Evolutionary conservation across 2,113 vertebrate genomes (phyloP).

Genomic region (Lethenteron reissneri): DNA sequence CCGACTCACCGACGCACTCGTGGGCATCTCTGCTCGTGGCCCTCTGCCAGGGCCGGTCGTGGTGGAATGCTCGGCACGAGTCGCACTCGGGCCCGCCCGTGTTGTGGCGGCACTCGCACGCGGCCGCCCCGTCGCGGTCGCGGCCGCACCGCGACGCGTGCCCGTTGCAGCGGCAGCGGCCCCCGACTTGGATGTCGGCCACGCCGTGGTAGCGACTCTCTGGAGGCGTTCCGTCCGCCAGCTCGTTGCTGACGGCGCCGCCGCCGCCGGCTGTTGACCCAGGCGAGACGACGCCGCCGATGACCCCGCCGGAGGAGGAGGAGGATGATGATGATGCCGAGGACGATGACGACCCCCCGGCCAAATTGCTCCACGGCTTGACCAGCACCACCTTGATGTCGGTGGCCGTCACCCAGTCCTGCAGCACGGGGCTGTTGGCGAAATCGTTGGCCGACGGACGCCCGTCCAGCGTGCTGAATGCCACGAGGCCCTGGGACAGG

Average conservation of each 20-base stretch:
- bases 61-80: slow-evolving; percentile 95
- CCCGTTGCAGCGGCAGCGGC: slow-evolving; percentile 89
- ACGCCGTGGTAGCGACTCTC: slow-evolving; percentile 86
- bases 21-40: slow-evolving; percentile 85
- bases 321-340: no score
- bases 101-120: slow-evolving; percentile 92
- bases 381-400: slow-evolving; percentile 68
- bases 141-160: slow-evolving; percentile 82
- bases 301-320: no score
- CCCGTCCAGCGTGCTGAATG: slow-evolving; percentile 95
- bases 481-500: slow-evolving; percentile 86
- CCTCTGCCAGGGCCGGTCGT: slow-evolving; percentile 87
- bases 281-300: no score
- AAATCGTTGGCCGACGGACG: slow-evolving; percentile 92
- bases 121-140: slow-evolving; percentile 64
- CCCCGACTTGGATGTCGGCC: slow-evolving; percentile 93
- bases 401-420: slow-evolving; percentile 98
- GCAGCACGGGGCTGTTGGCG: slow-evolving; percentile 88
- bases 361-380: background rate
- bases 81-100: slow-evolving; percentile 86
- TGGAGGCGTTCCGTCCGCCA: slow-evolving; percentile 47
- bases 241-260: slow-evolving; percentile 79
- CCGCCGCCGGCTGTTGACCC: slow-evolving; percentile 54
- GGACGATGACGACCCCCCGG: no score
- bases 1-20: slow-evolving; percentile 85